Conservation (phyloP, 2,113 vertebrate species). For the Siniperca chuatsi region DNA sequence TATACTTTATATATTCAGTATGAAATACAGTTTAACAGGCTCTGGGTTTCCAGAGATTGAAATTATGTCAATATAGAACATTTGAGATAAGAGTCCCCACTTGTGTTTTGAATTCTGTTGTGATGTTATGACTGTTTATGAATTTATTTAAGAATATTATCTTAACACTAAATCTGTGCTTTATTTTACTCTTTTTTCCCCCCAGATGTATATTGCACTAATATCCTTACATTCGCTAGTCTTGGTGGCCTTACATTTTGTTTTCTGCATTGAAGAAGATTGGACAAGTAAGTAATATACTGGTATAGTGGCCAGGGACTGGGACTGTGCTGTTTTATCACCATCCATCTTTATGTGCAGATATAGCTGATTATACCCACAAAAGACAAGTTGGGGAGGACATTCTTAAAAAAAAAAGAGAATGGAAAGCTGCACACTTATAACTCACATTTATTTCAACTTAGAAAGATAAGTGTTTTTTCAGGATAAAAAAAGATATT, state of each 20-base stretch:
- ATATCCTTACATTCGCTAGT: constrained; percentile 95
- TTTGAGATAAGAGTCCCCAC: not conserved
- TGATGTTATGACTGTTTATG: too few relatives aligned
- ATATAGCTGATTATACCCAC: not conserved
- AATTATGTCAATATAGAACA: not conserved
- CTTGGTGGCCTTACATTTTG: constrained; percentile 96
- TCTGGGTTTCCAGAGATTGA: not conserved
- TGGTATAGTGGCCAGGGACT: not conserved
- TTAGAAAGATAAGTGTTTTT: too few relatives aligned
- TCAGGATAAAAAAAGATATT: too few relatives aligned
- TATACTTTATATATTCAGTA: not conserved
- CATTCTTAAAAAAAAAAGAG: not conserved
- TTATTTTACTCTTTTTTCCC: not conserved
- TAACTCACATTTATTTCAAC: too few relatives aligned
- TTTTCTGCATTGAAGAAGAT: constrained; percentile 97
- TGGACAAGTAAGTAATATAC: constrained; percentile 92
- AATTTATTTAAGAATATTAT: not conserved
- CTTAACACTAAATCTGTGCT: not conserved
- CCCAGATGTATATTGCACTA: constrained; percentile 98
- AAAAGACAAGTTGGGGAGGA: not conserved
- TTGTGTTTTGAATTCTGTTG: not conserved
- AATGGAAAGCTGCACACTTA: not conserved
- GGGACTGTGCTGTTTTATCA: not conserved
- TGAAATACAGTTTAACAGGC: not conserved
- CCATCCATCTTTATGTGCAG: not conserved